A percentile compares a stretch with the other conserved stretches of the same genome.
Evolutionary conservation across 1,140 invertebrate genomes (phyloP).

Genomic region (Tetramorium alpestre): DNA sequence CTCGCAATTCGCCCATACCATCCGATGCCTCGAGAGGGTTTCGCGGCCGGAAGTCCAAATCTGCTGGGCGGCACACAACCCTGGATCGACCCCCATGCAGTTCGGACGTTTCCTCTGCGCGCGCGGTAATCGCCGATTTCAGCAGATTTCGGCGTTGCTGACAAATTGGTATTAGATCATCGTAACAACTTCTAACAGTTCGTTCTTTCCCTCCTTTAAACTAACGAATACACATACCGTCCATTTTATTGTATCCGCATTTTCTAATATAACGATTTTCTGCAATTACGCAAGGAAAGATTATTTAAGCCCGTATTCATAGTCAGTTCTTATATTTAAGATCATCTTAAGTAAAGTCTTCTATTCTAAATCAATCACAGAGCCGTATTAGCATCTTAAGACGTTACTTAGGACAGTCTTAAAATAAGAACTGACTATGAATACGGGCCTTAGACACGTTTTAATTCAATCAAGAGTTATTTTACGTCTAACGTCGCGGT

Average conservation of each 20-base stretch:
- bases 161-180: constrained; percentile 72
- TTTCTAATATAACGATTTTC: background rate
- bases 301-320: too few relatives aligned
- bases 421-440: too few relatives aligned
- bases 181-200: constrained; percentile 58
- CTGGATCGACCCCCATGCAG: constrained; percentile 66
- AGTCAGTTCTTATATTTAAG: too few relatives aligned
- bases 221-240: constrained; percentile 26
- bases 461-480: background rate
- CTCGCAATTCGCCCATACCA: constrained; percentile 63
- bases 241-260: constrained; percentile 9
- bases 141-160: constrained; percentile 70
- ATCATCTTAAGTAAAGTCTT: too few relatives aligned
- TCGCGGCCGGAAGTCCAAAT: constrained; percentile 68
- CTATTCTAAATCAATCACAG: too few relatives aligned
- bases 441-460: background rate
- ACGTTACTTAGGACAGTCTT: too few relatives aligned
- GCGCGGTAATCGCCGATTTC: constrained; percentile 71
- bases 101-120: constrained; percentile 62
- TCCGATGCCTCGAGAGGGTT: constrained; percentile 68
- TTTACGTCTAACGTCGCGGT: background rate
- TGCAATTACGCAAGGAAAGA: background rate
- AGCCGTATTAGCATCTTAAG: too few relatives aligned
- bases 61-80: constrained; percentile 61
- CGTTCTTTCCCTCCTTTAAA: background rate